Conservation (phyloP, 2,113 vertebrate genomes). For the Pagrus major region DNA sequence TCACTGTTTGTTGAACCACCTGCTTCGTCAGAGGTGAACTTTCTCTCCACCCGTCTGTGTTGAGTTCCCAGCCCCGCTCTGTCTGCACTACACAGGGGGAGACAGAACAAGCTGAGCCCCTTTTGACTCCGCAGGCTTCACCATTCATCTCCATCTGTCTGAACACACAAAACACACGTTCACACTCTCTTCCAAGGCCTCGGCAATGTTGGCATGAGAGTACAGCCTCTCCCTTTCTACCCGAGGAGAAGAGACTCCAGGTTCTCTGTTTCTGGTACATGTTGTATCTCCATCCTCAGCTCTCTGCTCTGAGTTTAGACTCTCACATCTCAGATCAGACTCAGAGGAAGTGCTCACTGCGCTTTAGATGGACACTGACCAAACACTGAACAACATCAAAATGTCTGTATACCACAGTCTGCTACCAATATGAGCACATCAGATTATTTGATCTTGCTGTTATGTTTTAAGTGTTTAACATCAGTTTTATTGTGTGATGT, state of each 20-base stretch:
- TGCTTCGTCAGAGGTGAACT: no score
- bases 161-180: neutral
- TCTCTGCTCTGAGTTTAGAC: neutral
- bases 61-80: neutral
- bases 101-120: neutral
- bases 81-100: neutral
- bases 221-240: neutral
- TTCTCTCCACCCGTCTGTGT: neutral
- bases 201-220: neutral
- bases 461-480: neutral
- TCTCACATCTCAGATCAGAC: no score
- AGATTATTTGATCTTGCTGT: neutral
- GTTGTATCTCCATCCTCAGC: neutral
- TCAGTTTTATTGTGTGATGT: neutral
- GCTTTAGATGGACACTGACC: neutral
- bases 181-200: neutral
- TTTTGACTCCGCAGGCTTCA: neutral
- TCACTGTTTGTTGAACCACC: no score
- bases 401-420: neutral
- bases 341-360: no score
- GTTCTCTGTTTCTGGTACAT: neutral
- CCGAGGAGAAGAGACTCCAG: neutral
- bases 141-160: constrained; percentile 12
- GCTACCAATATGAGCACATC: neutral
- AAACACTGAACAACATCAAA: neutral